A percentile compares a stretch with the other conserved stretches of the same genome.
Conservation (phyloP, 2,797 vertebrate species). For the Lateolabrax maculatus region DNA sequence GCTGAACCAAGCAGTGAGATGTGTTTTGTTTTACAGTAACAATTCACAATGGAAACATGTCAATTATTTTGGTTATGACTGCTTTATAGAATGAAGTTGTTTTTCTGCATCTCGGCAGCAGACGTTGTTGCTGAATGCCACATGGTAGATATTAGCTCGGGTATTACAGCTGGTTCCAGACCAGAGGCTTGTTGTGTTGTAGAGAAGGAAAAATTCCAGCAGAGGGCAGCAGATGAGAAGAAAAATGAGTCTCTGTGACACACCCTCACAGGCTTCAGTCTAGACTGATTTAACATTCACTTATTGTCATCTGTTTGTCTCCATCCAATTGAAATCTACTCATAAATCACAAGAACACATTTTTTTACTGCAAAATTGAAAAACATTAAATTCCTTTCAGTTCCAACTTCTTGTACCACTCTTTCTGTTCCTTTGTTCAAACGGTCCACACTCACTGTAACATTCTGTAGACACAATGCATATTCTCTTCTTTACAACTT, state of each 20-base stretch:
- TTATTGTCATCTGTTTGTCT: neutral
- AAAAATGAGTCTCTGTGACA: neutral
- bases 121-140: neutral
- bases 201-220: neutral
- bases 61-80: neutral
- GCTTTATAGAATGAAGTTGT: neutral
- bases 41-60: neutral
- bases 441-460: too few relatives aligned
- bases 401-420: too few relatives aligned
- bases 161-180: neutral
- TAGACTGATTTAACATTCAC: neutral
- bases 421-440: neutral
- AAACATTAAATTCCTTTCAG: neutral
- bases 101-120: neutral
- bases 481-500: too few relatives aligned
- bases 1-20: neutral
- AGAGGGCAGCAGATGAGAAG: conserved; percentile 52
- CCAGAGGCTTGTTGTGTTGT: neutral
- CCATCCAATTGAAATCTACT: neutral
- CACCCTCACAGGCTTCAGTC: neutral
- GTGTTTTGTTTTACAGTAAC: neutral
- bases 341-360: neutral
- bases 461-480: too few relatives aligned
- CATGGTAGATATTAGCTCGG: neutral
- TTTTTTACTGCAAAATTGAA: neutral